A percentile compares a stretch with the other conserved stretches of the same genome.
Conservation (phyloP, 2,888 invertebrate species). For the Drosophila incognita region DNA sequence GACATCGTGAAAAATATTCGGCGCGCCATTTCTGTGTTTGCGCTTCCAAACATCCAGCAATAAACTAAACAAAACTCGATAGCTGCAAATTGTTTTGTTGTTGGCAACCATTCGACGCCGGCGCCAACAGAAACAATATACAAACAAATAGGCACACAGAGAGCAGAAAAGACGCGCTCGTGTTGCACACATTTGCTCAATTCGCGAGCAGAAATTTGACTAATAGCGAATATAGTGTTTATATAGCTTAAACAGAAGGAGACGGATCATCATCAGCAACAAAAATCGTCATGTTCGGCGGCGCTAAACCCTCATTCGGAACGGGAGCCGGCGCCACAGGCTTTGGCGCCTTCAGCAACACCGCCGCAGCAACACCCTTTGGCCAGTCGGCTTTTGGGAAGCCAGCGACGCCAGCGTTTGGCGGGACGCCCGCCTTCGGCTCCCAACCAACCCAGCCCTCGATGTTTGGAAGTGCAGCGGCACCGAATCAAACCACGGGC, state of each 20-base stretch:
- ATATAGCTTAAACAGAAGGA: slow-evolving; percentile 29
- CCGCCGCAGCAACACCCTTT: slow-evolving; percentile 84
- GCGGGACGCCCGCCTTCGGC: slow-evolving; percentile 90
- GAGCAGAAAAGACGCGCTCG: slow-evolving; percentile 1
- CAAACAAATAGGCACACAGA: not conserved
- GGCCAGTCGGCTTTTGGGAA: slow-evolving; percentile 86
- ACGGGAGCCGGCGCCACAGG: slow-evolving; percentile 82
- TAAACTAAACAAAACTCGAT: not conserved
- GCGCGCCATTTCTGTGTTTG: slow-evolving; percentile 70
- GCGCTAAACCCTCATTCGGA: slow-evolving; percentile 85
- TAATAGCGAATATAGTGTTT: slow-evolving; percentile 38
- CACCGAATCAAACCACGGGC: slow-evolving; percentile 84
- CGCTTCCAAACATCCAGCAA: slow-evolving; percentile 9
- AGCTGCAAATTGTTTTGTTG: not conserved
- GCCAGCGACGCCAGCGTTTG: slow-evolving; percentile 88
- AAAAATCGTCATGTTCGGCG: slow-evolving; percentile 78
- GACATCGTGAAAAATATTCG: slow-evolving; percentile 67
- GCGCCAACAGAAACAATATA: not conserved
- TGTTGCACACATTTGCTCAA: slow-evolving; percentile 22
- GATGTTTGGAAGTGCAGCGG: slow-evolving; percentile 87
- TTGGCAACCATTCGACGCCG: not conserved
- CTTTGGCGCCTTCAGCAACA: slow-evolving; percentile 82
- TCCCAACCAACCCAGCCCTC: slow-evolving; percentile 85
- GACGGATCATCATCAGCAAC: not conserved
- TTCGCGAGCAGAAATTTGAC: slow-evolving; percentile 26